Conservation (phyloP, 1,140 invertebrate genomes). For the Ceratitis capitata region DNA sequence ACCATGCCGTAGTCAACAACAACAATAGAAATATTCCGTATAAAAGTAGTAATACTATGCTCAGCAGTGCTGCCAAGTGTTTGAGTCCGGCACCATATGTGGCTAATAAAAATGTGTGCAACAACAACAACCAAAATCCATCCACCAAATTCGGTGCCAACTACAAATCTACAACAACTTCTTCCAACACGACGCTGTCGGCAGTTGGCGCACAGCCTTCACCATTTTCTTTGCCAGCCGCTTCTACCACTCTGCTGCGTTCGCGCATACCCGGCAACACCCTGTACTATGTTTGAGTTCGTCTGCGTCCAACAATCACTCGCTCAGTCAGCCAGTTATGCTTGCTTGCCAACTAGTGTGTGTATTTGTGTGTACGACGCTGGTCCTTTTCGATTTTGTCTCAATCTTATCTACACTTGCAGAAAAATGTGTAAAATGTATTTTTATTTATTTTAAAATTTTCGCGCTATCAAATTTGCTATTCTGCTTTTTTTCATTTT, state of each 20-base stretch:
- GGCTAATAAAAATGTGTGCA: slow-evolving; percentile 4
- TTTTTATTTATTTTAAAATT: slow-evolving; percentile 3
- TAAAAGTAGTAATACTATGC: not conserved
- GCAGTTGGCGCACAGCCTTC: not conserved
- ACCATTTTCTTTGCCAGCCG: slow-evolving; percentile 20
- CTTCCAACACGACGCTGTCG: not conserved
- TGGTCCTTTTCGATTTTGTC: slow-evolving; percentile 26
- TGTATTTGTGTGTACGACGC: not conserved
- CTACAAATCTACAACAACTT: slow-evolving; percentile 38
- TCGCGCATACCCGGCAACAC: slow-evolving; percentile 61
- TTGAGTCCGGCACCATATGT: not conserved
- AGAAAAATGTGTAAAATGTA: not conserved
- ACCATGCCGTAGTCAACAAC: not conserved
- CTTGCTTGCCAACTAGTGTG: not conserved
- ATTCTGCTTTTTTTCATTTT: not conserved
- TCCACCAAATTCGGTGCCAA: slow-evolving; percentile 45
- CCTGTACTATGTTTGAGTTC: slow-evolving; percentile 62
- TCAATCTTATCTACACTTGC: not conserved
- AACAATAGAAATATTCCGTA: too few relatives aligned
- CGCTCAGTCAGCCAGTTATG: not conserved
- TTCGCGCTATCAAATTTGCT: slow-evolving; percentile 20
- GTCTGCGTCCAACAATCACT: not conserved
- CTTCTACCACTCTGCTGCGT: slow-evolving; percentile 49
- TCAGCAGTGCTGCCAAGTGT: not conserved
- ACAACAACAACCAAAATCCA: slow-evolving; percentile 41